Evolutionary conservation across 2,888 invertebrate genomes (phyloP).

Genomic region (Cataglyphis albicans): DNA sequence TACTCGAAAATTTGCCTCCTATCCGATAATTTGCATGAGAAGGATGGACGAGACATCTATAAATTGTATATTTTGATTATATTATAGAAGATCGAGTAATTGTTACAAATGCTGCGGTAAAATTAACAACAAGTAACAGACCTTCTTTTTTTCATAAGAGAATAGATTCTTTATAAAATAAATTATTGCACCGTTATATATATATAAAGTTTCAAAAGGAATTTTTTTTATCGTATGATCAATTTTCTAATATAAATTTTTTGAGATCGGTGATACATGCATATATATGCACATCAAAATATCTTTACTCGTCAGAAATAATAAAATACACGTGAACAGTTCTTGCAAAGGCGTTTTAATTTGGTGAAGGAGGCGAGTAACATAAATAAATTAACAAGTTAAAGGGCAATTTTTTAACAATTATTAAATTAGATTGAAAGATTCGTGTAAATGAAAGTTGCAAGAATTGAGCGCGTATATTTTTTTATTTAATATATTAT

Average conservation of each 20-base stretch:
- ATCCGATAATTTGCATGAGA: slow-evolving; percentile 18
- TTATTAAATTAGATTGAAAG: neutral
- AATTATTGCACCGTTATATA: neutral
- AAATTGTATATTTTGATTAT: slow-evolving; percentile 4
- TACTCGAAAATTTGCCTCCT: slow-evolving; percentile 14
- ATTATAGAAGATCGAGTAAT: slow-evolving; percentile 2
- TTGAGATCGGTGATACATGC: neutral
- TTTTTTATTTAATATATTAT: neutral
- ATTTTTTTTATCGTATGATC: neutral
- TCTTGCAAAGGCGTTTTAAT: neutral
- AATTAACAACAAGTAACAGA: neutral
- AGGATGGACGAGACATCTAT: neutral
- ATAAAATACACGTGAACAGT: slow-evolving; percentile 1
- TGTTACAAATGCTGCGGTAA: neutral
- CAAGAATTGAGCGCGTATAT: neutral
- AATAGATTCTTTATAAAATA: neutral
- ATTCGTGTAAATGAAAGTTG: neutral
- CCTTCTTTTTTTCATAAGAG: neutral
- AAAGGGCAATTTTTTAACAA: no score
- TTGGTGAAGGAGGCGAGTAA: neutral
- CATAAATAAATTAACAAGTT: neutral
- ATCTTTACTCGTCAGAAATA: neutral
- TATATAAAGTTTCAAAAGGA: neutral
- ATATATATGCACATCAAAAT: neutral
- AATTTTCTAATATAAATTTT: neutral